Evolutionary conservation across 2,888 invertebrate species (phyloP).

Genomic region (Coenonympha arcania): DNA sequence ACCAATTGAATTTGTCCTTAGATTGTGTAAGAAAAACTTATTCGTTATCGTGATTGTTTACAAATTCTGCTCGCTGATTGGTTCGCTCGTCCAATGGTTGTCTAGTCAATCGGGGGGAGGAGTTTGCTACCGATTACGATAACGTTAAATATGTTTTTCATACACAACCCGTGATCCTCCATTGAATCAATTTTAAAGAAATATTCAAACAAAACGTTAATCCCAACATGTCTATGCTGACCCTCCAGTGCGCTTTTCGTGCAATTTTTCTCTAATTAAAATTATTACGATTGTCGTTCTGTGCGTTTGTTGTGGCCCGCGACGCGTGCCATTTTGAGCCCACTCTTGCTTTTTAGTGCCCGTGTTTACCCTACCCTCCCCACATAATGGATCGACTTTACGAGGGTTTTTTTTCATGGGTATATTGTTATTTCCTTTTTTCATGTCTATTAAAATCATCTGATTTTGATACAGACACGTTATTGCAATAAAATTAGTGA

Average conservation of each 20-base stretch:
- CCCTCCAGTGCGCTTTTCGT: constrained; percentile 56
- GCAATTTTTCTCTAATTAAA: constrained; percentile 74
- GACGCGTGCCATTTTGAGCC: constrained; percentile 67
- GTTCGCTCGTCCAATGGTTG: too few species aligned
- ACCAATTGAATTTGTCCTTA: too few species aligned
- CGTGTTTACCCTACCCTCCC: constrained; percentile 70
- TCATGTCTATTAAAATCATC: background rate
- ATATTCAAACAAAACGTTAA: background rate
- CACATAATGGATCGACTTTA: constrained; percentile 52
- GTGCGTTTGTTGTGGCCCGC: constrained; percentile 67
- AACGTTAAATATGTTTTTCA: too few species aligned
- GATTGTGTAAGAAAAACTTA: too few species aligned
- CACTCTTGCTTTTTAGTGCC: constrained; percentile 70
- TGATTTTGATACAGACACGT: too few species aligned
- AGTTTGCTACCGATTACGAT: too few species aligned
- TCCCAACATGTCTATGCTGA: constrained; percentile 30
- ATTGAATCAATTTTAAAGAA: too few species aligned
- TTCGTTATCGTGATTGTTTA: too few species aligned
- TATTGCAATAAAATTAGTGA: too few species aligned
- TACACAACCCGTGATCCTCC: too few species aligned
- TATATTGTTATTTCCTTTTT: constrained; percentile 10
- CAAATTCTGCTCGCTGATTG: too few species aligned
- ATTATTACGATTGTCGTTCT: constrained; percentile 70
- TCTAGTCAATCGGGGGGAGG: too few species aligned
- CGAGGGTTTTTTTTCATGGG: constrained; percentile 1